These are phyloP conservation scores for Lycodopsis pacificus DNA, from an alignment of 2,797 vertebrate species.

Conservation along the genomic window DNA sequence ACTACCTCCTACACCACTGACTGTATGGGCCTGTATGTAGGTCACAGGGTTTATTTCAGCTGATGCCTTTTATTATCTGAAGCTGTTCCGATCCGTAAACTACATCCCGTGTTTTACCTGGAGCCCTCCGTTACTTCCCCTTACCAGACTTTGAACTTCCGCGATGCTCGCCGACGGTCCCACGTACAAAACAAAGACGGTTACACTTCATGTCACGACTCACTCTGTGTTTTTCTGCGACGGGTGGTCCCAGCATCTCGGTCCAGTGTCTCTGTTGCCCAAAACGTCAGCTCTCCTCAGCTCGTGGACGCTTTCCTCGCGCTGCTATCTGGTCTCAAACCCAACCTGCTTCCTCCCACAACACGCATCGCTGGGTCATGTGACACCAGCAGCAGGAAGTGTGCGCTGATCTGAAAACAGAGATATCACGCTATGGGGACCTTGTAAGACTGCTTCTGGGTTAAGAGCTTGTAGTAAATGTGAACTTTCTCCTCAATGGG, in stretches of 20 bases:
- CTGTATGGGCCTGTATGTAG: neutral
- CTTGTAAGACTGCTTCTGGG: neutral
- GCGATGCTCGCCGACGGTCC: neutral
- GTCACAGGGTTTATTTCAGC: neutral
- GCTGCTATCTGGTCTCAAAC: neutral
- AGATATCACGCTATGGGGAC: neutral
- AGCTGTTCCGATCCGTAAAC: conserved; percentile 3
- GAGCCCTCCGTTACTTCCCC: conserved; percentile 1
- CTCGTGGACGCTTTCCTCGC: neutral
- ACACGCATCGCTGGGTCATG: conserved; percentile 44
- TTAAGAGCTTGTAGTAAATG: neutral
- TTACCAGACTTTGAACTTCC: conserved; percentile 39
- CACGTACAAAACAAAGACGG: neutral
- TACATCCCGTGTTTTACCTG: conserved; percentile 29
- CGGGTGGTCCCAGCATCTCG: conserved; percentile 24
- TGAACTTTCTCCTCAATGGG: neutral
- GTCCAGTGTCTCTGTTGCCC: neutral
- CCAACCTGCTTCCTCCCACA: conserved; percentile 35
- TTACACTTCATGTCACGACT: conserved; percentile 9
- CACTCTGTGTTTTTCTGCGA: conserved; percentile 23
- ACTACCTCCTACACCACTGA: no score
- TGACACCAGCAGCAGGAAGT: conserved; percentile 58
- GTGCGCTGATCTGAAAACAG: conserved; percentile 16
- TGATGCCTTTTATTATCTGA: neutral
- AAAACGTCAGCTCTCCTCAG: neutral